phyloP scores from a whole-genome alignment of 2,888 invertebrate genomes.

The Apoda limacodes region DNA sequence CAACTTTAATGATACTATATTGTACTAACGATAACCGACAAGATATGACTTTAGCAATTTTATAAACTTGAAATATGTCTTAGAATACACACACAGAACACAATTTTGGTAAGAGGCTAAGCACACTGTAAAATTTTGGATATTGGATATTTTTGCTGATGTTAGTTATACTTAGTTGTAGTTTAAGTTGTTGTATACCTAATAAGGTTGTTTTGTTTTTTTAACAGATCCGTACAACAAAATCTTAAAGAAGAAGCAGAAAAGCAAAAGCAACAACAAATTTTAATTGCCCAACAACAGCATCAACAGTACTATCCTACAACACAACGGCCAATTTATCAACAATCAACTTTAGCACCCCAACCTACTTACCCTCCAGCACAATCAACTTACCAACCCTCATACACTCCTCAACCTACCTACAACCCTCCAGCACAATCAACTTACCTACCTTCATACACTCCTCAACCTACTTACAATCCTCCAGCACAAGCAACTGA shows the following conservation, averaged over 20 bases:
- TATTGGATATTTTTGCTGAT: too few relatives aligned
- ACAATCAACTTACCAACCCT: conserved; percentile 19
- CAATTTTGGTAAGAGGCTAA: too few relatives aligned
- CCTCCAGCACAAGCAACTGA: conserved; percentile 18
- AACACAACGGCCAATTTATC: conserved; percentile 10
- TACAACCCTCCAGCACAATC: conserved; percentile 10
- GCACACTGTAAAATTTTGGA: too few relatives aligned
- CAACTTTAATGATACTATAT: too few relatives aligned
- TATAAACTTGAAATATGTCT: too few relatives aligned
- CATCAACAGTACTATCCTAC: conserved; percentile 19
- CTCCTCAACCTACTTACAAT: conserved; percentile 14
- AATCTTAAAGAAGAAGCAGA: conserved; percentile 40
- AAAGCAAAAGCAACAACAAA: conserved; percentile 38
- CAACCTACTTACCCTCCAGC: conserved; percentile 23
- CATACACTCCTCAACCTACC: conserved; percentile 12
- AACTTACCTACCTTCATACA: conserved; percentile 19
- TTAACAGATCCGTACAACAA: conserved; percentile 36
- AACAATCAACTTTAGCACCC: too few relatives aligned
- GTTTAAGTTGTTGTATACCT: not conserved
- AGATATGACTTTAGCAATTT: too few relatives aligned
- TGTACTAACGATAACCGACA: too few relatives aligned
- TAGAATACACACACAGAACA: too few relatives aligned
- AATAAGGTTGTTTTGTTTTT: conserved; percentile 4
- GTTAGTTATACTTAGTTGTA: too few relatives aligned
- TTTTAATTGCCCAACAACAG: conserved; percentile 20